Evolutionary conservation across 1,140 invertebrate genomes (phyloP), one percentile per base, ranked within the genome.

Genomic region (Microplitis mediator): DNA sequence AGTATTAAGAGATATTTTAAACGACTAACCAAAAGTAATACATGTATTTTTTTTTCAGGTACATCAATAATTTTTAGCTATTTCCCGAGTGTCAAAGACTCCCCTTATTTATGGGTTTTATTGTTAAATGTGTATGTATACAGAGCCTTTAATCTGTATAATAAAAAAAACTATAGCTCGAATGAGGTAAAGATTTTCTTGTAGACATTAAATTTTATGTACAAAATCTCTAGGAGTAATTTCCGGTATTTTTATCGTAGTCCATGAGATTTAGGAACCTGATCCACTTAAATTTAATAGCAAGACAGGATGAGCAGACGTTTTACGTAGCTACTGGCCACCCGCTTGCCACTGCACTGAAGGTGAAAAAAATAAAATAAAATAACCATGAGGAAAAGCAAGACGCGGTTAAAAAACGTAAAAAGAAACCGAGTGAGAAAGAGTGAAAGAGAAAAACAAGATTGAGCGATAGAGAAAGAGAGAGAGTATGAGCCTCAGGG

Each of bases 251-350:
- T 85, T 86, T 84, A 85, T 85, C 81, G 78, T 78, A 77, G 77
- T 77, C 75, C 68, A 75, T 78, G 75, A 78, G 82, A 80, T 84
- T 85, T 82, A 82, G 83, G 79, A 76, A 79, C 74, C 81, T 85
- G 81, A 86, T 83, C 84, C 82, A 85, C 82, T 84, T 85, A 82
- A 82, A 84, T 85, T 85, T 86, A 85, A 86, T 85, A 80, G 82
- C 78, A 74, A 76, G 73, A 58, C 69, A 74, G 72, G 70, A 69
- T 72, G 62, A 35, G 51, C 61, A 35, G 50, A 16, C 4, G 39
- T 45, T 39, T 35, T 14, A 34, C 68, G 32, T 56, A 11, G n/a
- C 23, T 56, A 60, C 60, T 34, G 39, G 31, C 32, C 62, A 51
- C 58, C 13, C 66, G 23, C 51, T 54, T 54, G 23, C 14, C 34